A percentile compares a stretch with the other conserved stretches of the same genome.
Conservation (phyloP, 2,113 vertebrate genomes). For the Mohoua ochrocephala region DNA sequence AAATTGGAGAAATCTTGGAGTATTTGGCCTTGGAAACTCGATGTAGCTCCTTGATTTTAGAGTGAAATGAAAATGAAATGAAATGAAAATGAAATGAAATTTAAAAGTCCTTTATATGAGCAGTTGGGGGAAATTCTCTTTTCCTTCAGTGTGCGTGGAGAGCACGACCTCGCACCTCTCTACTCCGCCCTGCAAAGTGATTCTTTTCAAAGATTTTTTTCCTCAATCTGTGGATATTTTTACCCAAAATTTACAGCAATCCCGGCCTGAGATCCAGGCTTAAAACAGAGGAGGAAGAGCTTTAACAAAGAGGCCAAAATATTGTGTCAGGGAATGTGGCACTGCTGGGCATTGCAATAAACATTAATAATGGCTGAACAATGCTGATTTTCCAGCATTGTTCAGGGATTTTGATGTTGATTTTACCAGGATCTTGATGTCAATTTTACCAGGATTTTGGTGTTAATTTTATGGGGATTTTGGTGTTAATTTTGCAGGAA, state of each 20-base stretch:
- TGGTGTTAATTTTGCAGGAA: fast-evolving
- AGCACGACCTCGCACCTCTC: neutral
- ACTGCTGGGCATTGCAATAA: neutral
- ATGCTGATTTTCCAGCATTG: neutral
- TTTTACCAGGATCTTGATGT: neutral
- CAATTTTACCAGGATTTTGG: neutral
- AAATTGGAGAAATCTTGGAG: neutral
- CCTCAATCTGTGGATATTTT: neutral
- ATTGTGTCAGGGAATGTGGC: neutral
- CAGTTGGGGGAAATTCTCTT: neutral
- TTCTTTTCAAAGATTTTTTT: neutral
- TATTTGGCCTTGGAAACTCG: neutral
- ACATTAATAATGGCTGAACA: neutral
- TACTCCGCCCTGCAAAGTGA: neutral
- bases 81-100: neutral
- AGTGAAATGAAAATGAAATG: neutral
- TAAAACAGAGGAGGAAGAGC: neutral
- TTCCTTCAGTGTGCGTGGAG: neutral
- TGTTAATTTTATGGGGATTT: fast-evolving
- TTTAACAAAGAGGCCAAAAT: neutral
- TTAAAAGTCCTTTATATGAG: neutral
- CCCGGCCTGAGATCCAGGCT: neutral
- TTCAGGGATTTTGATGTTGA: neutral
- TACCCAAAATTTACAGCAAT: neutral
- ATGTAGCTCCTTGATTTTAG: neutral